A percentile compares a stretch with the other conserved stretches of the same genome.
phyloP scores from a whole-genome alignment of 1,140 invertebrate genomes.

The Ceratina japonica region DNA sequence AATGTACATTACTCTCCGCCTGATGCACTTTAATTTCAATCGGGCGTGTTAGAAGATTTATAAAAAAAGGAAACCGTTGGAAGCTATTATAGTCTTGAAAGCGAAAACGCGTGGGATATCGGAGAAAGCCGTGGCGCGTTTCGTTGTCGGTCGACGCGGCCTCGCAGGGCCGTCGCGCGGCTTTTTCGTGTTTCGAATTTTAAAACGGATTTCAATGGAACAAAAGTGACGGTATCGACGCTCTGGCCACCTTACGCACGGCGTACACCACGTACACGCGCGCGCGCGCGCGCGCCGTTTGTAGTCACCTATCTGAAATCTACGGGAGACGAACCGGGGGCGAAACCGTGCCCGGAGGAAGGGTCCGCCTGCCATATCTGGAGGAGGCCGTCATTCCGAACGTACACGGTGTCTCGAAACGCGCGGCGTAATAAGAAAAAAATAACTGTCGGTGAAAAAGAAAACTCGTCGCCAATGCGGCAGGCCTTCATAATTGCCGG shows the following conservation, averaged over 20 bases:
- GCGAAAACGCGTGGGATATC: slow-evolving; percentile 4
- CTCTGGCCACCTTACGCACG: slow-evolving; percentile 21
- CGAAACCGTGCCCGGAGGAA: slow-evolving; percentile 16
- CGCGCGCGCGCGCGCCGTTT: too few relatives aligned
- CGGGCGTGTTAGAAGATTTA: too few relatives aligned
- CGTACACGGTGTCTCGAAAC: slow-evolving; percentile 47
- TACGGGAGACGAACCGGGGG: slow-evolving; percentile 27
- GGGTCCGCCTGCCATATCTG: slow-evolving; percentile 35
- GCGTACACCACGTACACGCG: not conserved
- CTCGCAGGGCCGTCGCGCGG: not conserved
- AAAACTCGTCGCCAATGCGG: slow-evolving; percentile 27
- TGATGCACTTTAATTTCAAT: too few relatives aligned
- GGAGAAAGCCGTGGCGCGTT: slow-evolving; percentile 17
- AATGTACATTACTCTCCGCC: not conserved
- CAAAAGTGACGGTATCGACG: slow-evolving; percentile 39
- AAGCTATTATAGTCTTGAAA: slow-evolving; percentile 16
- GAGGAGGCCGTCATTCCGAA: slow-evolving; percentile 38
- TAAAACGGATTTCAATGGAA: slow-evolving; percentile 34
- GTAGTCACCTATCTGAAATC: slow-evolving; percentile 33
- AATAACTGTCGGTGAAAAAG: not conserved
- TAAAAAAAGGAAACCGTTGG: too few relatives aligned
- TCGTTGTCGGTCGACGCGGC: not conserved
- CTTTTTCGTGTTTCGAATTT: slow-evolving; percentile 42
- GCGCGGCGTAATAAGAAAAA: slow-evolving; percentile 1
- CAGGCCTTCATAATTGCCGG: slow-evolving; percentile 25